Base-by-base conservation (phyloP, 2,888 invertebrate genomes). In the Cenopis cana region DNA sequence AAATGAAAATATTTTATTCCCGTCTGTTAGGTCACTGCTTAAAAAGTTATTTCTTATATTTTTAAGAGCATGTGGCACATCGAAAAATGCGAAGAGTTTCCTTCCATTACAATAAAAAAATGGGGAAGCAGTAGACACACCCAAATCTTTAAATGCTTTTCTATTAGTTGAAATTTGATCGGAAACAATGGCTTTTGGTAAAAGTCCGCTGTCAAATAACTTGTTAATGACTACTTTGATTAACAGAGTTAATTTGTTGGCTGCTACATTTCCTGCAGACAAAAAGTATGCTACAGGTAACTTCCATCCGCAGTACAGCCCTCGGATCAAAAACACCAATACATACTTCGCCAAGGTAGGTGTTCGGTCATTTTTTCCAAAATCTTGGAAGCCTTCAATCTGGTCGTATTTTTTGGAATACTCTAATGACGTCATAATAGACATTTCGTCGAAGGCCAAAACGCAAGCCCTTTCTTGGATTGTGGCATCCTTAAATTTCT, bases 361-460 rank as follows among this genome's bases (percentile, higher is more conserved):
- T n/a, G n/a, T n/a, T n/a, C n/a, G n/a, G n/a, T n/a, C n/a, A n/a
- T n/a, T n/a, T n/a, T n/a, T n/a, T n/a, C 56, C 36, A 10, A 56
- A 56, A 18, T 56, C 36, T 56, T 56, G 10, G 36, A 56, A 56
- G 1, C 56, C 56, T 56, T 56, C 56, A 33, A 36, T 36, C 10
- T 36, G 33, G 18, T 56, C 56, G 36, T 17, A 56, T n/a, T 36
- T 56, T 11, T 36, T 18, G 2, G 55, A 33, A 14, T 55, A 55
- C 8, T 55, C 55, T 12, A 55, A 33, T 4, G 14, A 29, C 8
- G 14, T 33, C 55, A 33, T 55, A 6, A 55, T 55, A n/a, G 33
- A 33, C 55, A 55, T 55, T 33, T 55, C 55, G 33, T 55, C 55
- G n/a, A 55, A 55, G 12, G 33, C 18, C 2, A 52, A 1, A 2